phyloP scores from a whole-genome alignment of 2,888 invertebrate species.

The Lasioglossum villosulum region DNA sequence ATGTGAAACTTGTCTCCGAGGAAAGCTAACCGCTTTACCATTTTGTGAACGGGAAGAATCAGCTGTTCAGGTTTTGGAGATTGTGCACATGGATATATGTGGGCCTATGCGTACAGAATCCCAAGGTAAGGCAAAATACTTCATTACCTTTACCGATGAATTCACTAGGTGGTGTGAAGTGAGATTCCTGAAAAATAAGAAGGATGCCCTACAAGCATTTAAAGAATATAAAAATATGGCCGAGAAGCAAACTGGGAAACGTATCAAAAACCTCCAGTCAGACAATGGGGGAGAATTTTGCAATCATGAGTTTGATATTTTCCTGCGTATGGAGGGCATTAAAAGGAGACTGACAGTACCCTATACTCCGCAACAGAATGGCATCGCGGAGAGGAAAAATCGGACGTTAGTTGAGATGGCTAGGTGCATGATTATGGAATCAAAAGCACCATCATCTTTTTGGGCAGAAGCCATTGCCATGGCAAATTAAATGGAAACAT shows the following conservation, averaged over 20 bases:
- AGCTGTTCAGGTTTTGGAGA: background rate
- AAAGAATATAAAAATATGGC: background rate
- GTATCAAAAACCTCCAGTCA: no score
- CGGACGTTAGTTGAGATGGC: background rate
- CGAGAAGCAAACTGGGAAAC: no score
- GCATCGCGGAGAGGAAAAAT: no score
- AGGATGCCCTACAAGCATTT: background rate
- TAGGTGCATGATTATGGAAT: background rate
- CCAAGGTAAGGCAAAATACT: background rate
- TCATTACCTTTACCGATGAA: background rate
- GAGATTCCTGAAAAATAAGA: background rate
- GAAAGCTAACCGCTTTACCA: background rate
- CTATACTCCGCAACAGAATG: no score
- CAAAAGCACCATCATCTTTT: background rate
- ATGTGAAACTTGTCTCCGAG: background rate
- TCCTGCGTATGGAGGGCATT: no score
- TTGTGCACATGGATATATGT: background rate
- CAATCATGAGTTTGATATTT: no score
- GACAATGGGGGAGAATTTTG: no score
- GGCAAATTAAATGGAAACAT: background rate
- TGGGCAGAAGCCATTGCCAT: background rate
- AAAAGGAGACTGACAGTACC: no score
- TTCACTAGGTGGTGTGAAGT: background rate
- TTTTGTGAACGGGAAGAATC: background rate
- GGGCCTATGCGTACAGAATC: background rate